A percentile compares a stretch with the other conserved stretches of the same genome.
phyloP scores from a whole-genome alignment of 2,113 vertebrate species.

The Emydocephalus ijimae region DNA sequence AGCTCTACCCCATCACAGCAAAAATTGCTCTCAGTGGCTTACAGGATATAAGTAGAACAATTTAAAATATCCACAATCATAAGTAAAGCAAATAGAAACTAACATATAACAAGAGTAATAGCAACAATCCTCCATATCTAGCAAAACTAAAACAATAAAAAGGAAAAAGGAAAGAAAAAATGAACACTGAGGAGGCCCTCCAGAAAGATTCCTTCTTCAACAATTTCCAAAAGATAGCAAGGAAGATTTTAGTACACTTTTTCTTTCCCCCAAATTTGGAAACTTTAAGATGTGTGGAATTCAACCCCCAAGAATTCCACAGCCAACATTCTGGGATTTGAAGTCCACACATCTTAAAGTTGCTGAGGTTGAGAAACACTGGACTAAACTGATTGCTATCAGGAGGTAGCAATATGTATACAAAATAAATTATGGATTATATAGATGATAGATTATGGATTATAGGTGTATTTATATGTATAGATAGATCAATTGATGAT shows the following conservation, averaged over 20 bases:
- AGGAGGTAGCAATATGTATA: background rate
- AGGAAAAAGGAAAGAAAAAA: background rate
- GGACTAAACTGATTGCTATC: background rate
- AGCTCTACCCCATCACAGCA: background rate
- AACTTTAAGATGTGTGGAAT: background rate
- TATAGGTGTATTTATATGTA: background rate
- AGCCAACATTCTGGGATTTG: background rate
- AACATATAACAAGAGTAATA: background rate
- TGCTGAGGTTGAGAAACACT: background rate
- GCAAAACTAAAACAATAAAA: background rate
- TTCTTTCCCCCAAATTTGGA: background rate
- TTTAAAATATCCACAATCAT: background rate
- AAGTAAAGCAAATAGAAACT: background rate
- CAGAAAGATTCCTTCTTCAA: background rate
- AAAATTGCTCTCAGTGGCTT: background rate
- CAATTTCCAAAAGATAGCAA: background rate
- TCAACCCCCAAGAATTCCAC: background rate
- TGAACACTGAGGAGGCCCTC: background rate
- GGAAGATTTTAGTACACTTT: background rate
- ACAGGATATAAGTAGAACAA: background rate
- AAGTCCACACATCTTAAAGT: background rate
- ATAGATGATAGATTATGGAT: too few species aligned
- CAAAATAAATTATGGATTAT: background rate
- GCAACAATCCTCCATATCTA: background rate
- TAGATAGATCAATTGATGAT: background rate